Base-by-base conservation (phyloP, 2,888 invertebrate genomes). In the Cyaniris semiargus region DNA sequence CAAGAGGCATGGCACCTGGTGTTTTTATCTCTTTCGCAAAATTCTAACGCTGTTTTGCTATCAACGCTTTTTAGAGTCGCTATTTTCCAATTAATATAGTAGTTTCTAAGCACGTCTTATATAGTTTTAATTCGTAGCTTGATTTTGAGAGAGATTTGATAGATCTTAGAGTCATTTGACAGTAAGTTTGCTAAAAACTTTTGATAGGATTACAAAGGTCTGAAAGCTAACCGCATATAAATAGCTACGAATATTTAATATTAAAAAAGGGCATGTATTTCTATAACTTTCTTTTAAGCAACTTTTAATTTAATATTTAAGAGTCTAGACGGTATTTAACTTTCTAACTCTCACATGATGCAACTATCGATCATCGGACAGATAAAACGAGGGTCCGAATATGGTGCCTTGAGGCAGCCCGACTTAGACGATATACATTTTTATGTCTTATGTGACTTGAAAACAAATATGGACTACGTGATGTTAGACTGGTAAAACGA, bases 1-100 rank as follows among this genome's bases (percentile, higher is more conserved):
- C 90, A 90, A 90, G 88, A 89, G 91, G 89, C 91, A 86, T 84
- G 90, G 92, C 94, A 94, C 92, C 93, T 94, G 93, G 93, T 88
- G 93, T 93, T 92, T 91, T 94, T 93, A 89, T 91, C 85, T 91
- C 90, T 90, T 91, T 92, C 88, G 85, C 88, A 89, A 91, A 89
- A 88, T 90, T 89, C 91, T 91, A 86, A 89, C 88, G 87, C 86
- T 86, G 89, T 90, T 89, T 90, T 88, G 78, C 88, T 87, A 89
- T 89, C 88, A 56, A 21, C 71, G 21, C 44, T 76, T 76, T 76
- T 76, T 76, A 15, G 60, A 76, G 7, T 44, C 18, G 31, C 23
- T 27, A 60, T 31, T 34, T 44, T 23, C 44, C 72, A 38, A n/a
- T n/a, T n/a, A 44, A 44, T 44, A 18, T 58, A 58, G 13, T 6